phyloP scores from a whole-genome alignment of 2,113 vertebrate genomes.

The Pampusana beccarii region DNA sequence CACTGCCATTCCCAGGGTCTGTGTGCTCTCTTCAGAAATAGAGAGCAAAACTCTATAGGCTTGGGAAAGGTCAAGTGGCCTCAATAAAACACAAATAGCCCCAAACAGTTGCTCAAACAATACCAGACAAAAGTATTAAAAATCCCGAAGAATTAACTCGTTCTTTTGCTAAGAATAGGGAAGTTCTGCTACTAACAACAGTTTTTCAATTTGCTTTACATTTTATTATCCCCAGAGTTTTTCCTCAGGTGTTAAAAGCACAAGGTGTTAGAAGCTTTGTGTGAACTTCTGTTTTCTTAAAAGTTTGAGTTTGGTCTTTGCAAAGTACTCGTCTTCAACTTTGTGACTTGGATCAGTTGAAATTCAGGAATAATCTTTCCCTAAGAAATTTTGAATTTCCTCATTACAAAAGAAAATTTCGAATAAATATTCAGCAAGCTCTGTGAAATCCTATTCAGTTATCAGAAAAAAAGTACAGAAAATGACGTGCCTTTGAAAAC shows the following conservation, averaged over 20 bases:
- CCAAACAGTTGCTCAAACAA: constrained; percentile 3
- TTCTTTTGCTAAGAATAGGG: neutral
- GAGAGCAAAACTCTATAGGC: neutral
- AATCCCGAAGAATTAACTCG: neutral
- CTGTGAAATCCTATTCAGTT: neutral
- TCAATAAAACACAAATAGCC: constrained; percentile 17
- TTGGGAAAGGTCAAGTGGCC: constrained; percentile 26
- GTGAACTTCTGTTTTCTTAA: neutral
- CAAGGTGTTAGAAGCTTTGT: neutral
- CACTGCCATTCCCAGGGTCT: neutral
- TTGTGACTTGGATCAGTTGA: neutral
- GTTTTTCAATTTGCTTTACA: neutral
- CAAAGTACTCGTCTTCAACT: neutral
- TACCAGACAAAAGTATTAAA: neutral
- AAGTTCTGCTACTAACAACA: neutral
- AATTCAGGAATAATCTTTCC: neutral
- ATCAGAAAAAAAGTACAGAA: neutral
- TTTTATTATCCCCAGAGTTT: neutral
- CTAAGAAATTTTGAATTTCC: neutral
- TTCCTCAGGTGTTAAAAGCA: neutral
- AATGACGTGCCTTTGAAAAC: neutral
- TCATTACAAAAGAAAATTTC: neutral
- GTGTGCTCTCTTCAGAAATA: neutral
- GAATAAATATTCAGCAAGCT: neutral
- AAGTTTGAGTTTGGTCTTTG: neutral